phyloP scores from a whole-genome alignment of 2,113 vertebrate genomes.

The Promerops cafer region DNA sequence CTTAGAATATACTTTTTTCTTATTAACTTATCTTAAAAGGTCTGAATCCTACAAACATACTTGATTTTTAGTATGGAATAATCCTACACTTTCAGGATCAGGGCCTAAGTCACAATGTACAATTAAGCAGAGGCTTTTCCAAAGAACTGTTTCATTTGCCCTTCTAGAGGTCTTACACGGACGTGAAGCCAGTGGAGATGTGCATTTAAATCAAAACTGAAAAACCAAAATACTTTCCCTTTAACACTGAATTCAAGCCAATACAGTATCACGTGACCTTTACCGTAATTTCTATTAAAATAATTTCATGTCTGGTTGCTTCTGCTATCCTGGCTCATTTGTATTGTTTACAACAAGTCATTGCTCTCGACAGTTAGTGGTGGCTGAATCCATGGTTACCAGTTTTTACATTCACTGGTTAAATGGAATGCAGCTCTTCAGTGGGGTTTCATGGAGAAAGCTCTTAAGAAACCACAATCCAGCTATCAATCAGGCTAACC shows the following conservation, averaged over 20 bases:
- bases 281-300: conserved; percentile 83
- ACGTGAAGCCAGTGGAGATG: background rate
- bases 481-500: conserved; percentile 77
- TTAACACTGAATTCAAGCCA: conserved; percentile 72
- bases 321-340: conserved; percentile 77
- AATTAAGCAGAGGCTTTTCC: conserved; percentile 18
- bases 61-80: background rate
- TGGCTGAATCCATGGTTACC: conserved; percentile 82
- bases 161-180: conserved; percentile 5
- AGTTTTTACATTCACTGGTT: conserved; percentile 78
- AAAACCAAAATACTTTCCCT: conserved; percentile 70
- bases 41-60: background rate
- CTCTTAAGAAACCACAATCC: conserved; percentile 75
- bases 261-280: conserved; percentile 76
- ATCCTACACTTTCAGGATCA: background rate
- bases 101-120: conserved; percentile 21
- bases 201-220: conserved; percentile 40
- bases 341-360: conserved; percentile 82
- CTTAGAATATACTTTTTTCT: background rate
- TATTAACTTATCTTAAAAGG: conserved; percentile 8
- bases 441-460: conserved; percentile 72
- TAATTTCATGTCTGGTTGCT: conserved; percentile 81
- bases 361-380: conserved; percentile 74
- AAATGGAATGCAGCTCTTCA: conserved; percentile 77
- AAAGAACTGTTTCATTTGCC: conserved; percentile 2